A percentile compares a stretch with the other conserved stretches of the same genome.
Evolutionary conservation across 2,113 vertebrate genomes (phyloP).

Genomic region (Corvus hawaiiensis): DNA sequence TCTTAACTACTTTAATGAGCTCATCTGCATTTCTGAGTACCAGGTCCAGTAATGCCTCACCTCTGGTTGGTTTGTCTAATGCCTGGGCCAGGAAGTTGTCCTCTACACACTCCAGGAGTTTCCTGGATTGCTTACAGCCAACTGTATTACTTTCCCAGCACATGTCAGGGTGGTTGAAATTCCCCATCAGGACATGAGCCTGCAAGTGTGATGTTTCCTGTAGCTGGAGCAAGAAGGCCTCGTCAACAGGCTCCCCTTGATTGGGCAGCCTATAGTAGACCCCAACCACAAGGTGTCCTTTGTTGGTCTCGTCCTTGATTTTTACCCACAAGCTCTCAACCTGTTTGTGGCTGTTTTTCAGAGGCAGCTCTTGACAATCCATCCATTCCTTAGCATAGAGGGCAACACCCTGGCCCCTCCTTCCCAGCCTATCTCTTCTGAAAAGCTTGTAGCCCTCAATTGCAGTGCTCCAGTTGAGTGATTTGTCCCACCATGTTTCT

Average conservation of each 20-base stretch:
- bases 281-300: not conserved
- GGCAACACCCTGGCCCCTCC: not conserved
- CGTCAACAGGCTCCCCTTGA: not conserved
- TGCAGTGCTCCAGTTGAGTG: not conserved
- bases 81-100: not conserved
- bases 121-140: not conserved
- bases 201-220: not conserved
- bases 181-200: not conserved
- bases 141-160: not conserved
- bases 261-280: not conserved
- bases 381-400: not conserved
- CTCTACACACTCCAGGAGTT: not conserved
- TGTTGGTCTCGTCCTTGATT: not conserved
- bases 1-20: not conserved
- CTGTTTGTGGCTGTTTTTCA: not conserved
- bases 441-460: not conserved
- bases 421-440: not conserved
- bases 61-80: not conserved
- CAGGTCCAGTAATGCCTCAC: not conserved
- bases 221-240: not conserved
- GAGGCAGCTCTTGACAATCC: not conserved
- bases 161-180: not conserved
- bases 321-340: not conserved
- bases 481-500: not conserved
- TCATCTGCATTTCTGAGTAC: not conserved